Conservation (phyloP, 1,140 invertebrate genomes). For the Metaphire vulgaris region DNA sequence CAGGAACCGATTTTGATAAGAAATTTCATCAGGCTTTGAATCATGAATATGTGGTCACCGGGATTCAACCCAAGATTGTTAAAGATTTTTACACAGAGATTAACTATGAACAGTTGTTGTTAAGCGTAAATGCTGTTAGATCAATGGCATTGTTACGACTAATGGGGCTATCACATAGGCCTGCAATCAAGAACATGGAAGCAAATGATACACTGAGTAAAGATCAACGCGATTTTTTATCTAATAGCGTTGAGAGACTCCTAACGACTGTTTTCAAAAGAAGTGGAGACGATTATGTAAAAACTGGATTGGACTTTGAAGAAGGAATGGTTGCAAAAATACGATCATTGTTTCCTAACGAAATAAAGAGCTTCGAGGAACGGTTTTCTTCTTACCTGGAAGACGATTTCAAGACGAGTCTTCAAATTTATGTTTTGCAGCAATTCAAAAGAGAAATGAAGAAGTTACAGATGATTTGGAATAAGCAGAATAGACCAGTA, state of each 20-base stretch:
- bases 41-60: neutral
- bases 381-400: neutral
- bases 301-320: slow-evolving; percentile 1
- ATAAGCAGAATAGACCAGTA: neutral
- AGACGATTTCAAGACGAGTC: neutral
- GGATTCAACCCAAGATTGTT: too few relatives aligned
- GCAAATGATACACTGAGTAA: neutral
- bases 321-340: neutral
- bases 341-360: neutral
- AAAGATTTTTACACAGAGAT: too few relatives aligned
- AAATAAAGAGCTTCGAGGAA: neutral
- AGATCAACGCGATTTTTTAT: neutral
- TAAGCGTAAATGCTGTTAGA: too few relatives aligned
- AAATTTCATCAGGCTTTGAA: neutral
- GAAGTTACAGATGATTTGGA: neutral
- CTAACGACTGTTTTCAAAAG: neutral
- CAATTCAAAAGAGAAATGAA: neutral
- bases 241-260: neutral
- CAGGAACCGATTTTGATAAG: neutral
- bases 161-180: too few relatives aligned
- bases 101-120: too few relatives aligned
- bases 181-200: neutral
- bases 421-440: neutral
- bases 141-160: neutral
- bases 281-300: neutral